These are phyloP conservation scores for Proterorhinus semilunaris DNA, from an alignment of 2,113 vertebrate species.

Conservation along the genomic window DNA sequence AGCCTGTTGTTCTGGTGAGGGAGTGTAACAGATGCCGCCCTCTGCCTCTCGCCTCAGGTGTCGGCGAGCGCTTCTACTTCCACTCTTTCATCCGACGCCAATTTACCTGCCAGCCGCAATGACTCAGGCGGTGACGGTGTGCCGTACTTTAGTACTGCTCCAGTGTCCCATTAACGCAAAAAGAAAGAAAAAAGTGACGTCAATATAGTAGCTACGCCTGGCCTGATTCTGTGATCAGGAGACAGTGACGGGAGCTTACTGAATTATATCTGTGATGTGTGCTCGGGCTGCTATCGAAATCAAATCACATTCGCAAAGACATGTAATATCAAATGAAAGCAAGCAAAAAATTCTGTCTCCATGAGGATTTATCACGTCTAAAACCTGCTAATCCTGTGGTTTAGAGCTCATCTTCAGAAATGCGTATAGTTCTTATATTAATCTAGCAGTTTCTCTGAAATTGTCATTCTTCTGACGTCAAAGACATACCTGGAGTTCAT, in stretches of 20 bases:
- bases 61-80: slow-evolving; percentile 64
- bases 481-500: too few species aligned
- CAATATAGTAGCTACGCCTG: slow-evolving; percentile 16
- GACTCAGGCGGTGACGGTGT: slow-evolving; percentile 54
- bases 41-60: slow-evolving; percentile 64
- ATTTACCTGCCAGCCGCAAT: slow-evolving; percentile 72
- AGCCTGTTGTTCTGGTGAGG: slow-evolving; percentile 14
- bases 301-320: too few species aligned
- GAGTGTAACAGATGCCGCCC: slow-evolving; percentile 60
- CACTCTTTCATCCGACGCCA: slow-evolving; percentile 64
- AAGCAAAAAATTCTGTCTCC: too few species aligned
- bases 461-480: too few species aligned
- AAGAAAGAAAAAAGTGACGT: not conserved
- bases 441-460: too few species aligned
- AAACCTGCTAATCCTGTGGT: too few species aligned
- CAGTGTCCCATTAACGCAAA: slow-evolving; percentile 34
- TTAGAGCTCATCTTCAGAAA: too few species aligned
- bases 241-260: slow-evolving; percentile 15
- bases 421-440: too few species aligned
- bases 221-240: slow-evolving; percentile 25
- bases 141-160: slow-evolving; percentile 40
- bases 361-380: not conserved
- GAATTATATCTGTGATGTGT: not conserved
- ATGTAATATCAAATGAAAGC: too few species aligned
- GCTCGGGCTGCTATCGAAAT: not conserved